Evolutionary conservation across 2,113 vertebrate species (phyloP).

Genomic region (Paramormyrops kingsleyae): DNA sequence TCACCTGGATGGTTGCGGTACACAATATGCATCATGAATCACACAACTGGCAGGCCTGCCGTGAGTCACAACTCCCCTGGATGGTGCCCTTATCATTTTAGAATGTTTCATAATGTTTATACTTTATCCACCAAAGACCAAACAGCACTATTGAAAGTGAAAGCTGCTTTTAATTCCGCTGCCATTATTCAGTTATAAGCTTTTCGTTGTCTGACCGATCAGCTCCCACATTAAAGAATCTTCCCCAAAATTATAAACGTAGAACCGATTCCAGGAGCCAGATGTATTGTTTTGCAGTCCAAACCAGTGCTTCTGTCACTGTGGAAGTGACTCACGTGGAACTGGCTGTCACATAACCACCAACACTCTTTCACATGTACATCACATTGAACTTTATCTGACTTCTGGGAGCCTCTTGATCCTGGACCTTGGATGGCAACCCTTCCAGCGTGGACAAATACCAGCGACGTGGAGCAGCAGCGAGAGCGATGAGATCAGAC

Average conservation of each 20-base stretch:
- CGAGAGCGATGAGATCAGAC: background rate
- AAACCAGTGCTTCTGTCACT: background rate
- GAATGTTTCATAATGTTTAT: background rate
- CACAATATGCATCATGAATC: background rate
- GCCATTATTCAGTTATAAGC: background rate
- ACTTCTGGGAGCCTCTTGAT: background rate
- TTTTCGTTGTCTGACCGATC: background rate
- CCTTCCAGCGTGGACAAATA: background rate
- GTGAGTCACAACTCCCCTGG: background rate
- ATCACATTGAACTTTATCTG: background rate
- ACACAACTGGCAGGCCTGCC: background rate
- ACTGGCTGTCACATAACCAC: background rate
- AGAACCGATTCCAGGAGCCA: background rate
- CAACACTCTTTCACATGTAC: background rate
- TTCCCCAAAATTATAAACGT: background rate
- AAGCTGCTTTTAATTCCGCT: background rate
- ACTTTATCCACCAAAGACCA: background rate
- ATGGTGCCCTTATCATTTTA: background rate
- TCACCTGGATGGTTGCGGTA: background rate
- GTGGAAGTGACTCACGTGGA: background rate
- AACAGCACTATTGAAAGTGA: background rate
- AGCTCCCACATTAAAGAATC: background rate
- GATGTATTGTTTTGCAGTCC: background rate
- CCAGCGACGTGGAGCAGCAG: background rate
- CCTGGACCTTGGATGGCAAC: background rate